Base-by-base conservation (phyloP, 2,113 vertebrate genomes). In the Cheilinus undulatus region DNA sequence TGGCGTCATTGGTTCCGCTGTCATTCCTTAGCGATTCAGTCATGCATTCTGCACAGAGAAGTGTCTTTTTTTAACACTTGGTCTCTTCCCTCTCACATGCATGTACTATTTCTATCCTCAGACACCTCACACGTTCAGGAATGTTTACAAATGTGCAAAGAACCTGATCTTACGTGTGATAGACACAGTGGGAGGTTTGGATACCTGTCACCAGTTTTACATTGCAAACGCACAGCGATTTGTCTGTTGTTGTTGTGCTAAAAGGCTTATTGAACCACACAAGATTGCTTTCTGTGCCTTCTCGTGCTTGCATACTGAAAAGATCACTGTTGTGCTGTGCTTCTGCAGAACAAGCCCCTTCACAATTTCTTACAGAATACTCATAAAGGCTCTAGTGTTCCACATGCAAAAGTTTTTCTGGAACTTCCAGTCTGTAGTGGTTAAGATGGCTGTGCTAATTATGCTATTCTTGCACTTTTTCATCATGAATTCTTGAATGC, bases 21-120 rank as follows among this genome's bases (percentile, higher is more conserved):
- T 84, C 92, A 93, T 93, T 92, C 92, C 92, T 86, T 61, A 84
- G 72, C 73, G 80, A 89, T 92, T 83, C 36, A 87, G 83, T 93
- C 89, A 93, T 76, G 66, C 58, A 61, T 57, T 82, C 76, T 70
- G 78, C 34, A 34, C 66, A 51, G 64, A 62, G 75, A 71, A 71
- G 80, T 77, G 73, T 82, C 68, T 88, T 91, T 88, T 91, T 77
- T 88, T 78, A 52, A 83, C 87, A 82, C 71, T 62, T 66, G 50
- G 46, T 75, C 69, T 72, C 28, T 84, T 81, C 78, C 36, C 63
- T 57, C 68, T 76, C 78, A 7, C 72, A 86, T 76, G 62, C 63
- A 79, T 68, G 64, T 23, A 20, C 85, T 90, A 91, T 89, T 89
- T 84, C 45, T 78, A 85, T 86, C 83, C 51, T 73, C 23, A 59